These are phyloP conservation scores for Calosoma granatense DNA, from an alignment of 1,140 invertebrate species.

Conservation along the genomic window DNA sequence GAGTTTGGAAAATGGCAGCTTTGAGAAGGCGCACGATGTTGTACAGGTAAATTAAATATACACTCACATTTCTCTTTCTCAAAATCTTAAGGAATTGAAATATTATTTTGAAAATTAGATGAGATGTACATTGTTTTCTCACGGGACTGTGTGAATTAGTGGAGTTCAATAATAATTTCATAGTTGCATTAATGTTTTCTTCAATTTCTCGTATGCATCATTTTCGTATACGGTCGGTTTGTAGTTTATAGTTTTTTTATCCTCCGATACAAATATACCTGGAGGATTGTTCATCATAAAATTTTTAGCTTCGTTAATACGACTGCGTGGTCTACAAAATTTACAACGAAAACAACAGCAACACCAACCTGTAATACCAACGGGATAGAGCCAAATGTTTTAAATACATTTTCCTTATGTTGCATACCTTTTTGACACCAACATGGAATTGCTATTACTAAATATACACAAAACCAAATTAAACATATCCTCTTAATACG, in stretches of 20 bases:
- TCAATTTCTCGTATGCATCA: constrained; percentile 28
- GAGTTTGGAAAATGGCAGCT: constrained; percentile 27
- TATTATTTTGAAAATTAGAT: too few relatives aligned
- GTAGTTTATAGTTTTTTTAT: constrained; percentile 22
- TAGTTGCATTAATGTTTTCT: constrained; percentile 26
- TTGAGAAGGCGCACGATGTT: constrained; percentile 28
- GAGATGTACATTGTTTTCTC: too few relatives aligned
- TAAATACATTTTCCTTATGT: not conserved
- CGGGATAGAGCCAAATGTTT: too few relatives aligned
- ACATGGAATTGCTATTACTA: constrained; percentile 28
- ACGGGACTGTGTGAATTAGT: too few relatives aligned
- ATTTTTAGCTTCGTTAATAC: constrained; percentile 27
- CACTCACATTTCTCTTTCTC: not conserved
- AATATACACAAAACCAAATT: constrained; percentile 28
- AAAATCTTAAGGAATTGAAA: not conserved
- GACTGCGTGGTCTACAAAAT: constrained; percentile 25
- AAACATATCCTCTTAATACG: constrained; percentile 21
- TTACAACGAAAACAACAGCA: constrained; percentile 30
- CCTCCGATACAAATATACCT: constrained; percentile 22
- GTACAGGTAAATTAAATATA: constrained; percentile 27
- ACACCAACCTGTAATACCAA: constrained; percentile 27
- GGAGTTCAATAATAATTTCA: constrained; percentile 14
- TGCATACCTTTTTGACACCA: constrained; percentile 29
- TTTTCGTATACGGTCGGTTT: constrained; percentile 29
- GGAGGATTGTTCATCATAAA: constrained; percentile 28